Base-by-base conservation (phyloP, 2,113 vertebrate species). In the Clupea harengus region DNA sequence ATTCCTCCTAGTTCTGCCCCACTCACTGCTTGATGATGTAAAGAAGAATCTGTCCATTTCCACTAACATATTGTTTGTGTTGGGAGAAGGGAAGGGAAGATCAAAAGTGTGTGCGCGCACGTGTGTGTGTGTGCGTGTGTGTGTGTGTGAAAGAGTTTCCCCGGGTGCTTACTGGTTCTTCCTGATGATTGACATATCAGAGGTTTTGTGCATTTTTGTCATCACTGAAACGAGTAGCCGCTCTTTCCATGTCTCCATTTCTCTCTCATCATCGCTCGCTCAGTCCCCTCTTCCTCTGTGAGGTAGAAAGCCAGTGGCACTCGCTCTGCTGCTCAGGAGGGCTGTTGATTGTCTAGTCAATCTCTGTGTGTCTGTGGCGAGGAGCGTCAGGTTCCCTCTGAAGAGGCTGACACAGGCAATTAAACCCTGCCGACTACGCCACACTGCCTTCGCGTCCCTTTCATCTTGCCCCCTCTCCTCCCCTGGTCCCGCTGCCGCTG, bases 401-500 rank as follows among this genome's bases (percentile, higher is more conserved):
- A 83, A 84, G 22, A 72, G 22, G n/a, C 2, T 13, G 52, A 46
- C 60, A 39, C 22, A 6, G n/a, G 64, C 64, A 72, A 72, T 83
- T 83, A 80, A 50, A 80, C 82, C 75, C 44, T 15, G 28, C 25
- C 25, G 57, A 28, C 64, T 72, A 28, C 11, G 25, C 57, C 25
- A 28, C 25, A 13, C 11, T 9, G n/a, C 9, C 64, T 28, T 72
- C 64, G 39, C 60, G 83, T 82, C 80, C 84, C 85, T 44, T 17
- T 52, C 49, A 82, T 81, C 45, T 39, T 45, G 64, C 28, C n/a
- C 60, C n/a, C 52, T 57, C 20, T 84, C 84, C 49, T 1, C 54
- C 45, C 78, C 75, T 45, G 45, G 85, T 49, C 6, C 75, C 28
- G 84, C 84, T 10, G 17, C 45, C 20, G 60, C 80, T 84, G 45